Evolutionary conservation across 2,113 vertebrate genomes (phyloP).

Genomic region (Haplotaxodon microlepis): DNA sequence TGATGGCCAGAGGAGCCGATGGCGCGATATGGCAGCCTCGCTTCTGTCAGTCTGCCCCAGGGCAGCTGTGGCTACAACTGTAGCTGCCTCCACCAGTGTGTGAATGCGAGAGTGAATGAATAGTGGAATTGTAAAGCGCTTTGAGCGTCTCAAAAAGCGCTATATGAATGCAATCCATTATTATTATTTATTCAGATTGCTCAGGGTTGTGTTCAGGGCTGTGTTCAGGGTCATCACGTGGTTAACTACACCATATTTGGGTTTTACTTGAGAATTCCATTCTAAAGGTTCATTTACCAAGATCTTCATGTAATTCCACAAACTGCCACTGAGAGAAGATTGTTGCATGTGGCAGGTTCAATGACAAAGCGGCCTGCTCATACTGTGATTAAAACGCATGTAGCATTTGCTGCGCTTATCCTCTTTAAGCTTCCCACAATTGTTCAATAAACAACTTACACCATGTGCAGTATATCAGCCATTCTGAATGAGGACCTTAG

Average conservation of each 20-base stretch:
- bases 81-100: background rate
- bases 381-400: background rate
- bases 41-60: background rate
- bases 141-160: background rate
- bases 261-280: background rate
- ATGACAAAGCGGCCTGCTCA: background rate
- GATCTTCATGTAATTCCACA: background rate
- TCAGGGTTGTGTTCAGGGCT: background rate
- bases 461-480: background rate
- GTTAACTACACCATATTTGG: background rate
- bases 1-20: background rate
- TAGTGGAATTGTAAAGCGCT: background rate
- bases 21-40: background rate
- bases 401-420: background rate
- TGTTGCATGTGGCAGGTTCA: background rate
- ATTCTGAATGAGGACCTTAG: background rate
- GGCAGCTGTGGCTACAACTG: background rate
- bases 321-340: background rate
- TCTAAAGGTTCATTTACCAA: background rate
- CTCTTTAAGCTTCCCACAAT: background rate
- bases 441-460: background rate
- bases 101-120: background rate
- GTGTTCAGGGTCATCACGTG: background rate
- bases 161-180: background rate
- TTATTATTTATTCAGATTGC: background rate